phyloP scores from a whole-genome alignment of 64 coral and sea anemone species.

The Acropora tenuis region DNA sequence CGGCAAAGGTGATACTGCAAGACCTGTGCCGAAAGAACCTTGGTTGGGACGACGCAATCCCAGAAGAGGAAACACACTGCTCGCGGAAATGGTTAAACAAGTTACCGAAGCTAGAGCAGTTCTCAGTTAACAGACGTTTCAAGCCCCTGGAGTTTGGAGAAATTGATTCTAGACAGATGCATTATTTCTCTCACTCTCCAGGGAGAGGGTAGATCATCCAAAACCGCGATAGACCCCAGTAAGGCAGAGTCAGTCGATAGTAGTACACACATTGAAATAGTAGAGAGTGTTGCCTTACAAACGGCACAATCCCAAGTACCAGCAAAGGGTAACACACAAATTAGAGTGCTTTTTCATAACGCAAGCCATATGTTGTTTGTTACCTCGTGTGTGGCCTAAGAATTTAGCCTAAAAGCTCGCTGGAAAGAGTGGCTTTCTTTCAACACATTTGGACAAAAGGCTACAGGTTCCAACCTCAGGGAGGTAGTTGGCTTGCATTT shows the following conservation, averaged over 20 bases:
- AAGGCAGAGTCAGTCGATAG: neutral
- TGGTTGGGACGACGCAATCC: neutral
- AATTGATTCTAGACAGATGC: no score
- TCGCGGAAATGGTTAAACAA: neutral
- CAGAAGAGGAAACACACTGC: neutral
- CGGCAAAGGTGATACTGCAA: neutral
- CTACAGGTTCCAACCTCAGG: slow-evolving; percentile 14
- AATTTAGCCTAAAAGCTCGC: neutral
- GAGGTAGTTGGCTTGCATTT: slow-evolving; percentile 26
- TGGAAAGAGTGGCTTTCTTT: slow-evolving; percentile 17
- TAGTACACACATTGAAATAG: neutral
- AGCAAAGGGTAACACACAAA: neutral
- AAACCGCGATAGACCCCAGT: neutral
- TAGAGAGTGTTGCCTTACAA: neutral
- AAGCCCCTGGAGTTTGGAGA: neutral
- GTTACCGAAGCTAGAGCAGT: slow-evolving; percentile 11
- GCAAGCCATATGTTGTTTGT: slow-evolving; percentile 47
- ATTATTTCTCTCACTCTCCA: neutral
- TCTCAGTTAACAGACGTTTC: neutral
- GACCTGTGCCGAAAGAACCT: neutral
- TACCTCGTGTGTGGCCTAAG: neutral
- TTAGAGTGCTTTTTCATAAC: no score
- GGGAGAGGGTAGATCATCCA: no score
- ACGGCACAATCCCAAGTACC: neutral
- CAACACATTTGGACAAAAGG: slow-evolving; percentile 27